phyloP scores from a whole-genome alignment of 2,797 vertebrate genomes.

The Triplophysa bombifrons region DNA sequence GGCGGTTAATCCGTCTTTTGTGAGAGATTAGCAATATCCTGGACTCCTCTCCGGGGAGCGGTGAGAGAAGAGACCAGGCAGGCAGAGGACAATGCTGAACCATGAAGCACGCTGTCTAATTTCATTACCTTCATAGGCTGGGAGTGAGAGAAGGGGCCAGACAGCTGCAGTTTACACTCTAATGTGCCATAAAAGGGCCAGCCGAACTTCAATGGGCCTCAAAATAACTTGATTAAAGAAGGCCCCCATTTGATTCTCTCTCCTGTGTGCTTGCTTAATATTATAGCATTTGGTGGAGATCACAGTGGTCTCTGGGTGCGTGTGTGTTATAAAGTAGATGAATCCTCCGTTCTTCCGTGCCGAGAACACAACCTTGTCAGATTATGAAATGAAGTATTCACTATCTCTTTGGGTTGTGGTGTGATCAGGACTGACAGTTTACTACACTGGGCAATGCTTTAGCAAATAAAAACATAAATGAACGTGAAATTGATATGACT shows the following conservation, averaged over 20 bases:
- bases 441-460: neutral
- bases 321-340: constrained; percentile 14
- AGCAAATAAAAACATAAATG: neutral
- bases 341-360: constrained; percentile 21
- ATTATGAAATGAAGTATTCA: constrained; percentile 35
- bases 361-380: constrained; percentile 28
- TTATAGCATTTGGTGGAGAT: constrained; percentile 32
- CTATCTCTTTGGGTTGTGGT: constrained; percentile 26
- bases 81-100: constrained; percentile 71
- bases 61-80: constrained; percentile 57
- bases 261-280: constrained; percentile 19
- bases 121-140: constrained; percentile 72
- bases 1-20: constrained; percentile 74
- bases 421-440: constrained; percentile 1
- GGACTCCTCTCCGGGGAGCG: constrained; percentile 61
- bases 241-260: constrained; percentile 54
- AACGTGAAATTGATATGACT: neutral
- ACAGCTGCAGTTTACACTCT: constrained; percentile 52
- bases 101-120: constrained; percentile 75
- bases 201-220: constrained; percentile 34
- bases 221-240: constrained; percentile 58
- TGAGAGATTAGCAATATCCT: constrained; percentile 76
- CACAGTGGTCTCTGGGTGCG: constrained; percentile 19
- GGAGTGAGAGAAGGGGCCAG: constrained; percentile 46
- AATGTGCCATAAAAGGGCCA: constrained; percentile 49